phyloP scores from a whole-genome alignment of 1,140 invertebrate species.

The Atta cephalotes region DNA sequence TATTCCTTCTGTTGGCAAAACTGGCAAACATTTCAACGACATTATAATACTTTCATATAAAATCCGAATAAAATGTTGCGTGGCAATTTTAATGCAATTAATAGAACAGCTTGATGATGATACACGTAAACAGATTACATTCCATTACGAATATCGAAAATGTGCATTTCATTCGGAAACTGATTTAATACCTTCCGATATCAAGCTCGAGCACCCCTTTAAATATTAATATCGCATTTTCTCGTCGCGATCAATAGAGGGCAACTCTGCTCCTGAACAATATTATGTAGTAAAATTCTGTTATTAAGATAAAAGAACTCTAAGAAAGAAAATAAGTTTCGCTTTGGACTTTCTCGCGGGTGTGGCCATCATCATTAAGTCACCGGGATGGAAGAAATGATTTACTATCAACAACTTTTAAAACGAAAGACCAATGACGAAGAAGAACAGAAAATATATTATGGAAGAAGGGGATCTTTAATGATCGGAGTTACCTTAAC shows the following conservation, averaged over 20 bases:
- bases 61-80: conserved; percentile 47
- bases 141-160: conserved; percentile 22
- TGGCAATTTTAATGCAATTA: conserved; percentile 56
- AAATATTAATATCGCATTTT: conserved; percentile 54
- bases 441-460: conserved; percentile 65
- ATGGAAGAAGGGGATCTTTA: conserved; percentile 64
- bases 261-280: not conserved
- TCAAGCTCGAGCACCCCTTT: conserved; percentile 24
- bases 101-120: conserved; percentile 49
- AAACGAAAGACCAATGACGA: conserved; percentile 48
- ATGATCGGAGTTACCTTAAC: conserved; percentile 67
- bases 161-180: conserved; percentile 25
- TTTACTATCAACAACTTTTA: conserved; percentile 45
- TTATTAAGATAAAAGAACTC: not conserved
- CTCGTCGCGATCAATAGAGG: conserved; percentile 47
- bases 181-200: conserved; percentile 47
- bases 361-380: conserved; percentile 3
- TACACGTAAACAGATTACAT: conserved; percentile 47
- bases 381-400: conserved; percentile 13
- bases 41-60: conserved; percentile 51
- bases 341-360: not conserved
- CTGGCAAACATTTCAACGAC: conserved; percentile 48
- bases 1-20: conserved; percentile 49
- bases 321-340: conserved; percentile 1
- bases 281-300: conserved; percentile 55